Evolutionary conservation across 2,888 invertebrate genomes (phyloP), one percentile per base, ranked within the genome.

Genomic region (Perdita meconis): DNA sequence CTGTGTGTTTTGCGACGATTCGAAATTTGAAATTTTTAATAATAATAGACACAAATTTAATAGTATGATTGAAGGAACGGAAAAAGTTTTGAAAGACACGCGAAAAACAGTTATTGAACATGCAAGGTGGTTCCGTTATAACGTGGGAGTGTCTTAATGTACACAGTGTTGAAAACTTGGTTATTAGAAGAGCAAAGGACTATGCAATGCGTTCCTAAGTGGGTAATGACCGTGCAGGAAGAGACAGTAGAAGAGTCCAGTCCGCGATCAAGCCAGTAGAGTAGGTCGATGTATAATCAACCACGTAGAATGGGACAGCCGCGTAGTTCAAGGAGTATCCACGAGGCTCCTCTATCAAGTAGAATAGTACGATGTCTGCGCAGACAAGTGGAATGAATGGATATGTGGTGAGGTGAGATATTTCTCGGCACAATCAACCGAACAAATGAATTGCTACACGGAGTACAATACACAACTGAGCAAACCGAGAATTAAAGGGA

Each of bases 391-490:
- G 50, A 38, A 44, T 34, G 19, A 34, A 51, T 61, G 22, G 16
- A 40, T 19, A 13, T 10, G 60, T 26, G 51, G 60, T 42, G 22
- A 22, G 8, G n/a, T 50, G 30, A 34, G 30, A 12, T n/a, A 24
- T 34, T 36, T 16, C 26, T 26, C 30, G n/a, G 40, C 19, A 26
- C n/a, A 22, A 22, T 36, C 26, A 26, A 26, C n/a, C 47, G n/a
- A 70, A 64, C 34, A 55, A 70, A 65, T 55, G 47, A n/a, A 70
- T 38, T 36, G 16, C 16, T 44, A 2, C 10, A 12, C 10, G n/a
- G n/a, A 44, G 0, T 19, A 10, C 6, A 19, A 19, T 19, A 16
- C 10, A 44, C 19, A 44, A 44, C 16, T 10, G 10, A 2, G 10
- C 2, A 16, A 10, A 6, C 19, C 2, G 10, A 19, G 19, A 44